These are phyloP conservation scores for Eumacrocentrus americanus DNA, from an alignment of 2,888 invertebrate species.

Conservation along the genomic window DNA sequence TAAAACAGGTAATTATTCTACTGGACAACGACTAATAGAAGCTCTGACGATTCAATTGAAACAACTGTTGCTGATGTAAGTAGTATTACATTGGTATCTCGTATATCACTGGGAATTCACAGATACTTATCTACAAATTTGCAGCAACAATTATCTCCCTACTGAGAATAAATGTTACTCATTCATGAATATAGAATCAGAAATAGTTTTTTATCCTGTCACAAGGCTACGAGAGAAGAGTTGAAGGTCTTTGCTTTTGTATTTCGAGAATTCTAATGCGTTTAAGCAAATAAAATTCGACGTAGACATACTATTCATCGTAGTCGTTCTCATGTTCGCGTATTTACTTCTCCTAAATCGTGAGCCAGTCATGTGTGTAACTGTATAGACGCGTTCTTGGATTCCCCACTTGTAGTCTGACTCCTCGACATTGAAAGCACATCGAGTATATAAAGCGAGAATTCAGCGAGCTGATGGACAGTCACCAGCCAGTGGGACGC, in stretches of 20 bases:
- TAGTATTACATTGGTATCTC: no score
- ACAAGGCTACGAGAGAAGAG: neutral
- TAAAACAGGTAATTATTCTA: neutral
- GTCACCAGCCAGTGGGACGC: conserved; percentile 20
- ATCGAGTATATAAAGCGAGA: conserved; percentile 40
- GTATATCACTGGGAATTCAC: conserved; percentile 16
- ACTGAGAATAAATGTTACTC: neutral
- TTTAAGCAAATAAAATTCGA: neutral
- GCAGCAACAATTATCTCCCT: neutral
- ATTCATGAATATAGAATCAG: neutral
- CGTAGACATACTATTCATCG: neutral
- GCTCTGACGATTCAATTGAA: neutral
- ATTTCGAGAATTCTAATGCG: neutral
- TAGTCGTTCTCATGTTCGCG: neutral
- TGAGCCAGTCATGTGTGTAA: conserved; percentile 11
- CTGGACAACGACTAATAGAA: neutral
- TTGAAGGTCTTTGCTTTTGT: neutral
- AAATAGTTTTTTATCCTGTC: neutral
- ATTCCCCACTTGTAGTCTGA: conserved; percentile 39
- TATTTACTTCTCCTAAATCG: neutral
- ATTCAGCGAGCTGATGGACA: conserved; percentile 31
- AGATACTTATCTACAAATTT: conserved; percentile 21
- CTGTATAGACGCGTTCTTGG: conserved; percentile 34
- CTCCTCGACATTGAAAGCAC: conserved; percentile 38
- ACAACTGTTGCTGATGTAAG: neutral